A percentile compares a stretch with the other conserved stretches of the same genome.
Conservation (phyloP, 30 jellyfish, hydroid and myxozoan genomes). For the Morbakka virulenta region DNA sequence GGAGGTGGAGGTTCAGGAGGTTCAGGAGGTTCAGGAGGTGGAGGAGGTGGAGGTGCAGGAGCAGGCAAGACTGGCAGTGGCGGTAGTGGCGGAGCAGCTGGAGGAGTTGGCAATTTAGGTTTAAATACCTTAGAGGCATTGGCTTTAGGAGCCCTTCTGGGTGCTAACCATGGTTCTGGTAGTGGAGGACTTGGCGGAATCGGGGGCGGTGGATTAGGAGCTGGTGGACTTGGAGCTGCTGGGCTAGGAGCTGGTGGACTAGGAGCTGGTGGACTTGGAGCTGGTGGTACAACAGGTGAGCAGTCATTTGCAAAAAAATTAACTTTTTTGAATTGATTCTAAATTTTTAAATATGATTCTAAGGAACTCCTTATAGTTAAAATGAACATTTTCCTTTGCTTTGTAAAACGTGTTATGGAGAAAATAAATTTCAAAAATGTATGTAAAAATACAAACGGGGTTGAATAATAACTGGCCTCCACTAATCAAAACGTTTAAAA, state of each 20-base stretch:
- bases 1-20: constrained; percentile 19
- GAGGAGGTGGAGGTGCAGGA: constrained; percentile 72
- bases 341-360: no score
- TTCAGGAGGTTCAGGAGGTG: constrained; percentile 44
- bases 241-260: constrained; percentile 51
- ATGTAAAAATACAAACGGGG: no score
- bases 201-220: constrained; percentile 44
- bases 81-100: constrained; percentile 59
- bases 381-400: no score
- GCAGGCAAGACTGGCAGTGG: constrained; percentile 56
- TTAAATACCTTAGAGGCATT: constrained; percentile 66
- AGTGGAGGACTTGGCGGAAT: constrained; percentile 56
- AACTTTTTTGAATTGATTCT: no score
- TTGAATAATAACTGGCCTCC: no score
- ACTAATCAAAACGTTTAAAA: no score
- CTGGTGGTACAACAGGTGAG: no score
- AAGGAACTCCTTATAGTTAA: no score
- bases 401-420: no score
- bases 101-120: constrained; percentile 21
- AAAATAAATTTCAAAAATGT: no score
- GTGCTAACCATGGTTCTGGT: constrained; percentile 43
- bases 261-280: neutral
- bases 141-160: constrained; percentile 50
- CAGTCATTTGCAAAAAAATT: no score
- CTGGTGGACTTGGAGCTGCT: constrained; percentile 55